A percentile compares a stretch with the other conserved stretches of the same genome.
Conservation (phyloP, 2,113 vertebrate genomes). For the Microcebus tavaratra region DNA sequence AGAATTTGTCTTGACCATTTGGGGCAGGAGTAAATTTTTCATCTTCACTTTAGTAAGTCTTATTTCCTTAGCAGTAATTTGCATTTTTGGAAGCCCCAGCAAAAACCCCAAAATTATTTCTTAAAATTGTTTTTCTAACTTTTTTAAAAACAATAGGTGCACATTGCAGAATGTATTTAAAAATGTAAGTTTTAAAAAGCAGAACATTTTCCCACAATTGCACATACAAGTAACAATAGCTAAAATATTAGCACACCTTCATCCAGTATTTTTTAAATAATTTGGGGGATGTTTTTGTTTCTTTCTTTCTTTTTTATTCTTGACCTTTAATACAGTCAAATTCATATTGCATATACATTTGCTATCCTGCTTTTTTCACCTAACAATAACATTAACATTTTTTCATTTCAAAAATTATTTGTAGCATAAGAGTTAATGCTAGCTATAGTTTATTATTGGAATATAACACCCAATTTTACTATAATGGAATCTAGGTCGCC, state of each 20-base stretch:
- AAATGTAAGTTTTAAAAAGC: neutral
- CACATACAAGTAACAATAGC: neutral
- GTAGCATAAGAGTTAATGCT: neutral
- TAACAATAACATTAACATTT: neutral
- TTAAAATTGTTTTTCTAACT: conserved; percentile 26
- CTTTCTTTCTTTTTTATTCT: neutral
- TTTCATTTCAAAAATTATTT: neutral
- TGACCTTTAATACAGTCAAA: neutral
- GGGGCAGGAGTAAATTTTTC: neutral
- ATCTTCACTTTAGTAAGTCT: neutral
- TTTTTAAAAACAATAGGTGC: conserved; percentile 30
- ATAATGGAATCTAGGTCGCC: neutral
- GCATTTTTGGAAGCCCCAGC: neutral
- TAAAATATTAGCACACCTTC: neutral
- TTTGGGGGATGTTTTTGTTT: neutral
- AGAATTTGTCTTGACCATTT: neutral
- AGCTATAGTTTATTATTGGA: neutral
- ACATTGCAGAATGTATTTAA: conserved; percentile 4
- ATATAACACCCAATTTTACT: neutral
- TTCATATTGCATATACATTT: neutral
- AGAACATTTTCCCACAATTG: neutral
- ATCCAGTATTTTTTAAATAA: neutral
- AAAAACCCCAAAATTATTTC: conserved; percentile 17
- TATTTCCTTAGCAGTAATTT: conserved; percentile 25
- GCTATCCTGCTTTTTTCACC: neutral